These are phyloP conservation scores for Herminia tarsipennalis DNA, from an alignment of 2,888 invertebrate species.

Conservation along the genomic window DNA sequence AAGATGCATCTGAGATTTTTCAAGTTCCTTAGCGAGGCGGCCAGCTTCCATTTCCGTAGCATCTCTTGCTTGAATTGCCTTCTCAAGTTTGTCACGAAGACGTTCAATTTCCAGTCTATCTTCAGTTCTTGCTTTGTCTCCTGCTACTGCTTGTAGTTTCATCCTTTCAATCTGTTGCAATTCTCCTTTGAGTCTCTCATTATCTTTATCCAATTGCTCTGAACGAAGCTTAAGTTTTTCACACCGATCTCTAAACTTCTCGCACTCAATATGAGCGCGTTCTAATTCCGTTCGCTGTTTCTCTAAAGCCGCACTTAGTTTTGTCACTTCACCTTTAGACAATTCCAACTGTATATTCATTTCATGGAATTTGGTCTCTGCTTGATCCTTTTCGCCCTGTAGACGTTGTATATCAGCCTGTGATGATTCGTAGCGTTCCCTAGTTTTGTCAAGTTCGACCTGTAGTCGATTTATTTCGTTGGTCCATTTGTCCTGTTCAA, in stretches of 20 bases:
- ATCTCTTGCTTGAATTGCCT: conserved; percentile 92
- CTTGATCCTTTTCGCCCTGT: conserved; percentile 87
- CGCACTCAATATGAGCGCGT: conserved; percentile 94
- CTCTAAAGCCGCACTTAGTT: conserved; percentile 90
- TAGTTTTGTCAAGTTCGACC: conserved; percentile 89
- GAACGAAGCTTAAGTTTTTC: conserved; percentile 92
- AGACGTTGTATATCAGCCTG: conserved; percentile 90
- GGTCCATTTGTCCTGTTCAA: conserved; percentile 84
- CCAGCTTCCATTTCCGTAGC: conserved; percentile 95
- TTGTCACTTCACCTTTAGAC: conserved; percentile 91
- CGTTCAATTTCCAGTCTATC: conserved; percentile 93
- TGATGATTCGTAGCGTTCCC: conserved; percentile 90
- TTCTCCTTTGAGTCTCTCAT: conserved; percentile 79
- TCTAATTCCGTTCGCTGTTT: conserved; percentile 93
- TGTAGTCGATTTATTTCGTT: conserved; percentile 91
- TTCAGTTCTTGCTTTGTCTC: conserved; percentile 88
- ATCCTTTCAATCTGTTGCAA: conserved; percentile 90
- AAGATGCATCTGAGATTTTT: conserved; percentile 93
- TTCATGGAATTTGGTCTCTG: conserved; percentile 91
- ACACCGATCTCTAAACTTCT: conserved; percentile 94
- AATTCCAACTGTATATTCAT: conserved; percentile 92
- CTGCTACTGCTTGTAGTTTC: conserved; percentile 88
- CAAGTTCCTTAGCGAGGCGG: conserved; percentile 92
- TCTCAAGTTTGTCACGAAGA: conserved; percentile 93
- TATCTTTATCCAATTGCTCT: conserved; percentile 88